phyloP scores from a whole-genome alignment of 2,888 invertebrate genomes.

The Cerceris rybyensis region DNA sequence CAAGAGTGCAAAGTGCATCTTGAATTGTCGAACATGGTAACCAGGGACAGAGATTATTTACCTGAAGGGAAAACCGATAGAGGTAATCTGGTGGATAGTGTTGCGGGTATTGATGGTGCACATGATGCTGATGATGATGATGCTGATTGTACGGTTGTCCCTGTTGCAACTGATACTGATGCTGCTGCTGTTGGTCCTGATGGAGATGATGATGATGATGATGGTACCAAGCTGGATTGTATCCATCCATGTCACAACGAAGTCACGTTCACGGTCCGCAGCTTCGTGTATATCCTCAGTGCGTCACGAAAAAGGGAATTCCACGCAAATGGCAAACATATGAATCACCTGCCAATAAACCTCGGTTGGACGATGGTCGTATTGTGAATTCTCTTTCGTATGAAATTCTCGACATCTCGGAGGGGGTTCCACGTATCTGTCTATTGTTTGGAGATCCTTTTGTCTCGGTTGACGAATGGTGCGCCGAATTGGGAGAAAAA shows the following conservation, averaged over 20 bases:
- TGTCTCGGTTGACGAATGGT: constrained; percentile 47
- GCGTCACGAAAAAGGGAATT: constrained; percentile 51
- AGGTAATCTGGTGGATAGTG: constrained; percentile 79
- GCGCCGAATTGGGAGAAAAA: constrained; percentile 38
- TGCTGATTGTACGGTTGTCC: constrained; percentile 67
- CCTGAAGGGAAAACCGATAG: constrained; percentile 80
- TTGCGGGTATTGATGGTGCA: constrained; percentile 74
- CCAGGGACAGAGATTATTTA: constrained; percentile 62
- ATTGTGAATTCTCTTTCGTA: constrained; percentile 52
- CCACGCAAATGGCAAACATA: constrained; percentile 63
- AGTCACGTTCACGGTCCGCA: constrained; percentile 51
- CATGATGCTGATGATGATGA: constrained; percentile 70
- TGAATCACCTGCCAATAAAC: constrained; percentile 67
- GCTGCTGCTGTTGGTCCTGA: constrained; percentile 54
- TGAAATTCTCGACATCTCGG: constrained; percentile 52
- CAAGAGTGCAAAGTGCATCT: no score
- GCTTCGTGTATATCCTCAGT: constrained; percentile 48
- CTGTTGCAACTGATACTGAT: constrained; percentile 59
- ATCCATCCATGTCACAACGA: constrained; percentile 66
- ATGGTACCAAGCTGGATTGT: constrained; percentile 64
- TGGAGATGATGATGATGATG: constrained; percentile 63
- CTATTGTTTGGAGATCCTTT: constrained; percentile 52
- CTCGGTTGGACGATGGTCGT: constrained; percentile 49
- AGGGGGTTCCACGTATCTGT: constrained; percentile 41
- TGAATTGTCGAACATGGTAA: not conserved